phyloP scores from a whole-genome alignment of 2,113 vertebrate species.

The Triplophysa tibetana region DNA sequence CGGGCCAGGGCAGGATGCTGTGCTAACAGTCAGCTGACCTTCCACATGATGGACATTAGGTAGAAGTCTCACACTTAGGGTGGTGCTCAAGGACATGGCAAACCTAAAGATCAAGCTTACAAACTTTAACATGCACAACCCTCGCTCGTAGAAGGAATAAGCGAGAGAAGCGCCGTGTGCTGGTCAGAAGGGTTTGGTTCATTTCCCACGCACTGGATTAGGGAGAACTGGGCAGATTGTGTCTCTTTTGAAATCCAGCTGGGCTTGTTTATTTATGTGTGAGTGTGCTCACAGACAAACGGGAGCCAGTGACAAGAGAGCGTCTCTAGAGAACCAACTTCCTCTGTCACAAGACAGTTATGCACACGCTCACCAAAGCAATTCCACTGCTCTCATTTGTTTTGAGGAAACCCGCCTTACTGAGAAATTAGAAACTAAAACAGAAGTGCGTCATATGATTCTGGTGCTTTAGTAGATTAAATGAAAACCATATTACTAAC shows the following conservation, averaged over 20 bases:
- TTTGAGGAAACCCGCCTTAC: constrained; percentile 59
- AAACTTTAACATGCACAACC: neutral
- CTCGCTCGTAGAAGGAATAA: neutral
- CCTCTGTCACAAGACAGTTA: constrained; percentile 52
- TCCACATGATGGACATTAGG: constrained; percentile 78
- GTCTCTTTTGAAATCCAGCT: constrained; percentile 70
- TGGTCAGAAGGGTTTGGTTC: constrained; percentile 55
- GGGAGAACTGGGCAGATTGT: constrained; percentile 66
- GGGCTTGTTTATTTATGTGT: constrained; percentile 75
- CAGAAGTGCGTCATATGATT: no score
- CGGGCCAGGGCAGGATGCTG: constrained; percentile 62
- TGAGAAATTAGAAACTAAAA: constrained; percentile 43
- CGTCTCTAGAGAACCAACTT: constrained; percentile 50
- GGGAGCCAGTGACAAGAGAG: constrained; percentile 71
- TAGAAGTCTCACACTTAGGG: constrained; percentile 59
- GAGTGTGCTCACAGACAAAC: constrained; percentile 70
- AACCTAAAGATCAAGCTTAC: neutral
- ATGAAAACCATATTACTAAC: no score
- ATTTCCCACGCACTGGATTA: constrained; percentile 75
- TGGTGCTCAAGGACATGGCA: constrained; percentile 30
- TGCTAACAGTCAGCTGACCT: constrained; percentile 78
- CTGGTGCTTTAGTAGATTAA: no score
- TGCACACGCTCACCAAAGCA: constrained; percentile 49
- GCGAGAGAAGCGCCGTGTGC: constrained; percentile 2
- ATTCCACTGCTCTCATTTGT: constrained; percentile 53